Percentiles rank a stretch among this genome's conserved stretches.
phyloP scores from a whole-genome alignment of 1,140 invertebrate genomes.

The Stenopsyche tienmushanensis region DNA sequence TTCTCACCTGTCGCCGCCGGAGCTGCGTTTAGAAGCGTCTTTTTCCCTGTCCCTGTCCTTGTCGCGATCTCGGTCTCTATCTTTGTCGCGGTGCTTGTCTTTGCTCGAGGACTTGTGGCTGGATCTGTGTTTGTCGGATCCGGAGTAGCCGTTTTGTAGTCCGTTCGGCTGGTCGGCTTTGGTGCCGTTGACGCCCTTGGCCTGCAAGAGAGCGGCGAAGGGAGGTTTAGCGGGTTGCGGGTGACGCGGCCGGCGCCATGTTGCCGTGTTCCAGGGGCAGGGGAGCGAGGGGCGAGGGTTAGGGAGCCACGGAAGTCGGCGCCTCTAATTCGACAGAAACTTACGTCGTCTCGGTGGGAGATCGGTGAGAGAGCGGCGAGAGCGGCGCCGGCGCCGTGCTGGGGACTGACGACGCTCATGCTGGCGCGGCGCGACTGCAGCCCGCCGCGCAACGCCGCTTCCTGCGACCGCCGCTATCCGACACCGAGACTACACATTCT shows the following conservation, averaged over 20 bases:
- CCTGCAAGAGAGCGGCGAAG: background rate
- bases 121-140: constrained; percentile 43
- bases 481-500: no score
- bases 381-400: background rate
- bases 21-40: constrained; percentile 55
- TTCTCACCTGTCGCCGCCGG: constrained; percentile 52
- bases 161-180: constrained; percentile 16
- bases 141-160: constrained; percentile 3
- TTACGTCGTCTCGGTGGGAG: constrained; percentile 7
- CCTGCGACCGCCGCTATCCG: background rate
- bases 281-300: background rate
- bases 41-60: constrained; percentile 56
- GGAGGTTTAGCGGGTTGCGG: background rate
- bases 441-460: background rate
- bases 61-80: constrained; percentile 62
- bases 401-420: background rate
- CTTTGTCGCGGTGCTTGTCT: constrained; percentile 64
- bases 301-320: background rate
- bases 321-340: no score
- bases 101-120: constrained; percentile 71
- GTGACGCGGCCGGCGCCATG: background rate
- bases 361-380: background rate
- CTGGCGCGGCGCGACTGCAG: background rate
- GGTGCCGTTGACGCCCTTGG: constrained; percentile 9
- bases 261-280: background rate